Evolutionary conservation across 2,797 vertebrate genomes (phyloP).

Genomic region (Catostomus latipinnis): DNA sequence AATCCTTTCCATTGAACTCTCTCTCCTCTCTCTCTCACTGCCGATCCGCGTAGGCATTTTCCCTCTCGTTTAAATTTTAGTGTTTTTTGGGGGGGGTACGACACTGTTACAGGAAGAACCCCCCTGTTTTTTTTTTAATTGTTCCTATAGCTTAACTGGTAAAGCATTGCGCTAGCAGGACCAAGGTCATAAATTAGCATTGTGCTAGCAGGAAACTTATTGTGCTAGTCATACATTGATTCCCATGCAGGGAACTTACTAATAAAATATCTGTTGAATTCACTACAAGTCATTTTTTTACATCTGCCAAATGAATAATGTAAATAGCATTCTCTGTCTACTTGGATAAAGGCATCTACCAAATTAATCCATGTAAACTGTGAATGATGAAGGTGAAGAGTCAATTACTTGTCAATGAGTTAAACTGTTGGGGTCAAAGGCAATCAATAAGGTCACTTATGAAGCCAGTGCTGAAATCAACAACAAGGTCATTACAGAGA

Average conservation of each 20-base stretch:
- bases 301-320: neutral
- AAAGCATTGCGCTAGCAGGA: no score
- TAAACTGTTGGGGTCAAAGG: conserved; percentile 39
- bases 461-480: conserved; percentile 3
- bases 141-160: no score
- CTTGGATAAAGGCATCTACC: neutral
- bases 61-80: no score
- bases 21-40: no score
- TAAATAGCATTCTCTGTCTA: neutral
- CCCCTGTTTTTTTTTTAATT: no score
- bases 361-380: neutral
- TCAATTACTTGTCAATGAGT: conserved; percentile 35
- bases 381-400: conserved; percentile 22
- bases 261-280: neutral
- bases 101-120: no score
- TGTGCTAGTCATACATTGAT: no score
- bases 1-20: no score
- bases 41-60: no score
- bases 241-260: neutral
- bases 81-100: no score
- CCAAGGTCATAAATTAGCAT: no score
- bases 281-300: neutral
- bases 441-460: conserved; percentile 22
- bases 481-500: conserved; percentile 17
- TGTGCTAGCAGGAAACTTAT: no score